Evolutionary conservation across 30 jellyfish, hydroid and myxozoan genomes (phyloP), one percentile per base, ranked within the genome.

Genomic region (Hydra vulgaris): DNA sequence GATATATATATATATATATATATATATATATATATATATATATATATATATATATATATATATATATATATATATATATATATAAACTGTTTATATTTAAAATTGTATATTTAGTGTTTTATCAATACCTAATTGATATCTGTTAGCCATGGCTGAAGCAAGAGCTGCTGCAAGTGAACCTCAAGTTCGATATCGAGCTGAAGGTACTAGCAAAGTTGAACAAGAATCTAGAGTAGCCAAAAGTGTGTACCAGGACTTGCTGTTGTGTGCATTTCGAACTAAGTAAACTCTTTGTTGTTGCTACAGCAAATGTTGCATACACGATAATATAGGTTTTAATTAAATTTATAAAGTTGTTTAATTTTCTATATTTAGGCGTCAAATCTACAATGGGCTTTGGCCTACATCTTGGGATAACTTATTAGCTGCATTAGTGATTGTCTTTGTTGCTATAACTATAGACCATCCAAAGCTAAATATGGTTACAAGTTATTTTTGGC

Each of bases 371-470:
- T 68, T 17, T 71, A 90, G 97, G 26, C 89, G 84, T 23, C 97
- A 90, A 77, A 90, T 90, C 69, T 84, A 75, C 53, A 90, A 86
- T 83, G 97, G 97, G 15, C 76, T 90, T 18, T 90, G 97, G 97
- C 97, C 97, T 3, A 90, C 97, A 24, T 81, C 97, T 8, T 90
- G 97, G 97, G 89, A 86, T 87, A 85, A 90, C 79, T 92, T 90
- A 26, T 88, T 86, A 17, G 79, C 79, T 0, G 95, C 97, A 23
- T 73, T 88, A 76, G 87, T 72, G 17, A 82, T 90, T 24, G 86
- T 88, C 7, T 81, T 88, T 27, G 66, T 89, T 52, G 55, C 83
- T 23, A 85, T 90, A 95, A 82, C 83, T 77, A 90, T 85, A 16
- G 97, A 90, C 75, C 97, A 90, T 76, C 95, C 97, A 23, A 90